Evolutionary conservation across 2,888 invertebrate species (phyloP).

Genomic region (Altica lythri): DNA sequence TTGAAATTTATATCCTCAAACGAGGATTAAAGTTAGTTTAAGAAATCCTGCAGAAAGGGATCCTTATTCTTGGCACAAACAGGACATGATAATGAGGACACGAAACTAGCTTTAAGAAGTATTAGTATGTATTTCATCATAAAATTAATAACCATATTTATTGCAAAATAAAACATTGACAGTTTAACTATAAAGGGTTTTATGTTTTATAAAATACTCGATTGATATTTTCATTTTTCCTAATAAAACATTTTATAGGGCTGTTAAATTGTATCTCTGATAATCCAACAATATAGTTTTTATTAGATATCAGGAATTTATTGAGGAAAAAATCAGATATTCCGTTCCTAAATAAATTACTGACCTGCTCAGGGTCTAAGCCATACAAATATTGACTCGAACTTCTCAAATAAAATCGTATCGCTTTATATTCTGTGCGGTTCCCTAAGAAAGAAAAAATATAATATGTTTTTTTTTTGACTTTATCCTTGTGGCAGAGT

Average conservation of each 20-base stretch:
- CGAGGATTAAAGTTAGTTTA: slow-evolving; percentile 14
- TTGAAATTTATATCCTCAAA: slow-evolving; percentile 15
- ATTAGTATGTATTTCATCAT: slow-evolving; percentile 27
- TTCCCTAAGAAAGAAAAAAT: slow-evolving; percentile 9
- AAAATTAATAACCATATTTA: too few relatives aligned
- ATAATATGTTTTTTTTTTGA: slow-evolving; percentile 17
- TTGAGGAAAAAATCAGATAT: slow-evolving; percentile 13
- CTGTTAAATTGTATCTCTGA: slow-evolving; percentile 3
- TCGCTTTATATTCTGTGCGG: slow-evolving; percentile 13
- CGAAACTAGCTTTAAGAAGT: slow-evolving; percentile 22
- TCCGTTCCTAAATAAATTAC: slow-evolving; percentile 16
- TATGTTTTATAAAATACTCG: too few relatives aligned
- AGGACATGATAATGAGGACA: slow-evolving; percentile 31
- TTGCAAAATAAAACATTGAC: too few relatives aligned
- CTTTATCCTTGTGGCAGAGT: slow-evolving; percentile 10
- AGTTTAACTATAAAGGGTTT: too few relatives aligned
- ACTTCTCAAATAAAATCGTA: slow-evolving; percentile 17
- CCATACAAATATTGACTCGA: slow-evolving; percentile 12
- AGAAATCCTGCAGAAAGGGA: slow-evolving; percentile 17
- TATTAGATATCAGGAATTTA: slow-evolving; percentile 11
- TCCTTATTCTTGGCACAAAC: slow-evolving; percentile 26
- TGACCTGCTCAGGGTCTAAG: slow-evolving; percentile 9
- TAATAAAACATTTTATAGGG: too few relatives aligned
- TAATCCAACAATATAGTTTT: slow-evolving; percentile 8
- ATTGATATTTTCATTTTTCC: too few relatives aligned